Conservation (phyloP, 1,140 invertebrate species). For the Drosophila repleta region DNA sequence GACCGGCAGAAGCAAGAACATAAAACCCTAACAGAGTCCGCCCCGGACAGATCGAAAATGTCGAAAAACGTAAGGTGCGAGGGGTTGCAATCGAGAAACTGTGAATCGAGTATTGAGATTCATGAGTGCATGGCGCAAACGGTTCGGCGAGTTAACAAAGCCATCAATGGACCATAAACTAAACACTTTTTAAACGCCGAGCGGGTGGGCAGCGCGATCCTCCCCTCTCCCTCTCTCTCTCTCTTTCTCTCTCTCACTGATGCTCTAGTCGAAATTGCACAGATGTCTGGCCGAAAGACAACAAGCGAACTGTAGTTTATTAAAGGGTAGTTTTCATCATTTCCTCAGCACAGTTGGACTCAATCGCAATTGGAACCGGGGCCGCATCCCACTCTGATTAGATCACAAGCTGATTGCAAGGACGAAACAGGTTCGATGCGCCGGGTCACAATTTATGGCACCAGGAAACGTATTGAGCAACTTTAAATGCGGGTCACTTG, state of each 20-base stretch:
- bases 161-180: constrained; percentile 83
- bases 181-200: constrained; percentile 82
- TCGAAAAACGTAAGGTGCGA: constrained; percentile 83
- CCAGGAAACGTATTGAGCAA: constrained; percentile 83
- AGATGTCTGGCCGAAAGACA: constrained; percentile 61
- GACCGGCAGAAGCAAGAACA: constrained; percentile 43
- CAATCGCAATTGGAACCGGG: constrained; percentile 63
- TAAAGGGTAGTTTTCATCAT: constrained; percentile 84
- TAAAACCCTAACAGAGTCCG: constrained; percentile 34
- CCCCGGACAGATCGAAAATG: constrained; percentile 82
- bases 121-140: constrained; percentile 44
- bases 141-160: constrained; percentile 78
- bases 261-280: constrained; percentile 61
- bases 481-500: constrained; percentile 78
- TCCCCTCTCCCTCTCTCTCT: neutral
- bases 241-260: constrained; percentile 11
- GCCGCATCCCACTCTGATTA: constrained; percentile 62
- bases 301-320: constrained; percentile 51
- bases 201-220: constrained; percentile 39
- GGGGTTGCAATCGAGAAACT: constrained; percentile 58
- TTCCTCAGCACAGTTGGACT: constrained; percentile 66
- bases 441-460: constrained; percentile 76
- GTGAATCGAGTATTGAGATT: constrained; percentile 49
- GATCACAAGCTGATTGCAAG: constrained; percentile 75
- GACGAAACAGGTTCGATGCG: constrained; percentile 60